Evolutionary conservation across 2,888 invertebrate genomes (phyloP).

Genomic region (Melitaea athalia): DNA sequence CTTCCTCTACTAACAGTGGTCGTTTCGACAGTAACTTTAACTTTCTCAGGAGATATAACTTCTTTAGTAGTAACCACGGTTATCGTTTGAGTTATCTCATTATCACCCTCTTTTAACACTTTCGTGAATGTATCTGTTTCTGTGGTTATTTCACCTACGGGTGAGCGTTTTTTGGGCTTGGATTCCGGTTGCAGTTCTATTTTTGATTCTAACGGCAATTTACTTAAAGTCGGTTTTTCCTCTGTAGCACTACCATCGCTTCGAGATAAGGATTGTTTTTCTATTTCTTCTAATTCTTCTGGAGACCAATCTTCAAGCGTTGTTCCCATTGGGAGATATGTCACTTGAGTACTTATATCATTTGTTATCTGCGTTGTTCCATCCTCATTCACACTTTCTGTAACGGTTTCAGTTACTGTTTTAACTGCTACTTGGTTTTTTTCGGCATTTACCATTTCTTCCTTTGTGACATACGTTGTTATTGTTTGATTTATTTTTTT

Average conservation of each 20-base stretch:
- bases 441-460: constrained; percentile 66
- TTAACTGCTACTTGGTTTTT: constrained; percentile 73
- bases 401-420: constrained; percentile 74
- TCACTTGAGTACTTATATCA: constrained; percentile 76
- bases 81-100: constrained; percentile 73
- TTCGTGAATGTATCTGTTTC: constrained; percentile 76
- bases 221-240: constrained; percentile 50
- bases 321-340: constrained; percentile 74
- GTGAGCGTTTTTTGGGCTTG: constrained; percentile 68
- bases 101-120: constrained; percentile 69
- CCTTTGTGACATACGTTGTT: constrained; percentile 72
- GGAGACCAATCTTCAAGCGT: constrained; percentile 75
- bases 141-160: constrained; percentile 74
- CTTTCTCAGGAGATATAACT: constrained; percentile 75
- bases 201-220: constrained; percentile 53
- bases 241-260: constrained; percentile 40
- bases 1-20: constrained; percentile 74
- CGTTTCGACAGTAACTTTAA: constrained; percentile 75
- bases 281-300: constrained; percentile 69
- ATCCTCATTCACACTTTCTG: constrained; percentile 68
- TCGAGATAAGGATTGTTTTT: constrained; percentile 53
- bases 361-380: constrained; percentile 75
- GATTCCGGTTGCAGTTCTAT: constrained; percentile 48
- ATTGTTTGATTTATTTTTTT: constrained; percentile 72
- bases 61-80: constrained; percentile 78